Conservation (phyloP, 2,113 vertebrate species). For the Limnothrissa miodon region DNA sequence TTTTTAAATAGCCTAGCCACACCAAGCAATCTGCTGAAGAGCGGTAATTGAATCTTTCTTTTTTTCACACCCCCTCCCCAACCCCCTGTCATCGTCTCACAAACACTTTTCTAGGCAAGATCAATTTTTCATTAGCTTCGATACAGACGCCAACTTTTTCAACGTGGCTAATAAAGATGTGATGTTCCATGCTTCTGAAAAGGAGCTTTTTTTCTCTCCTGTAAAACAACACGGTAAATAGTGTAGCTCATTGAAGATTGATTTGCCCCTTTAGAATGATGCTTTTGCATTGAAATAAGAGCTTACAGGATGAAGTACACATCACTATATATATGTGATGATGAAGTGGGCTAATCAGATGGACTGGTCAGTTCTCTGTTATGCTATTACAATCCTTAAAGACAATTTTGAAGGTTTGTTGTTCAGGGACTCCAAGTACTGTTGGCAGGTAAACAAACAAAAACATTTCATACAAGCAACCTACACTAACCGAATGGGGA, state of each 20-base stretch:
- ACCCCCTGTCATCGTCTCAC: conserved; percentile 48
- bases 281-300: background rate
- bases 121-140: conserved; percentile 55
- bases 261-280: background rate
- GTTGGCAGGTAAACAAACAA: no score
- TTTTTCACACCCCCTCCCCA: background rate
- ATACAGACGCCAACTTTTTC: conserved; percentile 58
- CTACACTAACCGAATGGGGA: no score
- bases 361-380: background rate
- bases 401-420: no score
- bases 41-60: conserved; percentile 65
- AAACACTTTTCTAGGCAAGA: conserved; percentile 58
- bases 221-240: background rate
- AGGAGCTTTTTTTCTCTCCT: background rate
- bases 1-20: conserved; percentile 57
- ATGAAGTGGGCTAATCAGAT: background rate
- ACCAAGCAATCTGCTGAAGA: conserved; percentile 53
- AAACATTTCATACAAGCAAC: no score
- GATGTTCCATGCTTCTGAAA: background rate
- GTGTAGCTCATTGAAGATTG: background rate
- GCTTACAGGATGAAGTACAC: background rate
- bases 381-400: no score
- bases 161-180: conserved; percentile 23
- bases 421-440: no score
- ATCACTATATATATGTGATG: background rate